Evolutionary conservation across 92 coral and sea anemone species (phyloP), one percentile per base, ranked within the genome.

Genomic region (Parazoanthus swiftii): DNA sequence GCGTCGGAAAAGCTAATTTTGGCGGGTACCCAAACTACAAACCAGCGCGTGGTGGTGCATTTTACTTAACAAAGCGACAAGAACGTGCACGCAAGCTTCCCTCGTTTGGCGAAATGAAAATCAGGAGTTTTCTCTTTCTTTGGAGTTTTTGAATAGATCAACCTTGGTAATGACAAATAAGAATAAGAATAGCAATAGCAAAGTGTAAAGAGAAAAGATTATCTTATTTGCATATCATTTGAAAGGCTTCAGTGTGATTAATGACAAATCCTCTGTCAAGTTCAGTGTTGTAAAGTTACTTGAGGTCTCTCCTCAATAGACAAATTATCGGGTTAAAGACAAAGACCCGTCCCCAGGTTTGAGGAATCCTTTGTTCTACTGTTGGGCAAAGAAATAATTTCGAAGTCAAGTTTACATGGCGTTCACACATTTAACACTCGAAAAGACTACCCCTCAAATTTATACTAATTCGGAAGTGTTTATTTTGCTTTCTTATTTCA

Each of bases 181-280:
- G 89, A 92, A 91, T 92, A 88, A 80, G 94, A 85, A 91, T 88
- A 89, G 93, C 90, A 91, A 88, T 86, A 90, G 92, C 92, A 88
- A 93, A 93, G 93, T 86, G 95, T 80, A 65, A 89, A 91, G 88
- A 89, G 83, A 89, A 71, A 88, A 87, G 70, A 93, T 90, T 90
- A 88, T 89, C 98, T 93, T 93, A 95, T 95, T 95, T 95, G 90
- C 94, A 89, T 93, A 95, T 91, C 94, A 94, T 89, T 89, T 89
- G 81, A 90, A 91, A 88, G 91, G 86, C 80, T 88, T 79, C 71
- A 81, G 87, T 76, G 91, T 95, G 98, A 95, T 95, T 95, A 89
- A 95, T 95, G 90, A 94, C 89, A 89, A 91, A 85, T 89, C 88
- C 86, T 82, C 85, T 90, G 92, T 91, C 95, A 89, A 89, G 91